Evolutionary conservation across 2,888 invertebrate species (phyloP).

Genomic region (Hyalella azteca): DNA sequence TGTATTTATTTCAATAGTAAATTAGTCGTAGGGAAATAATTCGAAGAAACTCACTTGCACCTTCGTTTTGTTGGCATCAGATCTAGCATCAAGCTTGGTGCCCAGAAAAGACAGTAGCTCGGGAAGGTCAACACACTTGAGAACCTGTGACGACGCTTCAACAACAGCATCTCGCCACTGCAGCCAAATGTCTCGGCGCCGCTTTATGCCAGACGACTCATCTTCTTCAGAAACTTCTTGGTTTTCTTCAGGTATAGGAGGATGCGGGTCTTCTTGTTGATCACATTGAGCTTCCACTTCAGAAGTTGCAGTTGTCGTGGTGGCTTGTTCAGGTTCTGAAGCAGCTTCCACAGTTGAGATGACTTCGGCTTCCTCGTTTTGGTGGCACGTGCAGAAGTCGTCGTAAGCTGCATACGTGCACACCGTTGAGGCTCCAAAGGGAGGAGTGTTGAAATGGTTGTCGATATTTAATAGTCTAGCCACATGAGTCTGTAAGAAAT

Average conservation of each 20-base stretch:
- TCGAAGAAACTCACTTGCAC: conserved; percentile 59
- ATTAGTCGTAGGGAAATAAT: no score
- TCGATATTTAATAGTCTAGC: neutral
- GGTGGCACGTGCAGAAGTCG: neutral
- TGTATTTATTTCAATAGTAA: no score
- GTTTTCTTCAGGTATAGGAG: no score
- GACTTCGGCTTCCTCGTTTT: neutral
- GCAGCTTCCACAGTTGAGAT: neutral
- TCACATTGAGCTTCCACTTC: neutral
- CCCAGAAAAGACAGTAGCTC: conserved; percentile 82
- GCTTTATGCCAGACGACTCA: conserved; percentile 78
- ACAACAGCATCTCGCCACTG: conserved; percentile 63
- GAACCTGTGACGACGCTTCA: conserved; percentile 66
- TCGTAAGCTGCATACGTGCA: neutral
- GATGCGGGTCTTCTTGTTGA: neutral
- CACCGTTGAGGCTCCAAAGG: neutral
- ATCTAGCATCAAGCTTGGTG: conserved; percentile 80
- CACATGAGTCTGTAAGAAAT: conserved; percentile 3
- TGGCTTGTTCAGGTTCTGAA: neutral
- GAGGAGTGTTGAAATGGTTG: conserved; percentile 19
- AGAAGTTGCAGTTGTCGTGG: no score
- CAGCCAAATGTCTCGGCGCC: conserved; percentile 65
- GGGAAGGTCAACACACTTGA: conserved; percentile 69
- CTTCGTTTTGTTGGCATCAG: conserved; percentile 84
- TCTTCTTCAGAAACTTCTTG: conserved; percentile 66